phyloP scores from a whole-genome alignment of 2,797 vertebrate species.

The Parambassis ranga region DNA sequence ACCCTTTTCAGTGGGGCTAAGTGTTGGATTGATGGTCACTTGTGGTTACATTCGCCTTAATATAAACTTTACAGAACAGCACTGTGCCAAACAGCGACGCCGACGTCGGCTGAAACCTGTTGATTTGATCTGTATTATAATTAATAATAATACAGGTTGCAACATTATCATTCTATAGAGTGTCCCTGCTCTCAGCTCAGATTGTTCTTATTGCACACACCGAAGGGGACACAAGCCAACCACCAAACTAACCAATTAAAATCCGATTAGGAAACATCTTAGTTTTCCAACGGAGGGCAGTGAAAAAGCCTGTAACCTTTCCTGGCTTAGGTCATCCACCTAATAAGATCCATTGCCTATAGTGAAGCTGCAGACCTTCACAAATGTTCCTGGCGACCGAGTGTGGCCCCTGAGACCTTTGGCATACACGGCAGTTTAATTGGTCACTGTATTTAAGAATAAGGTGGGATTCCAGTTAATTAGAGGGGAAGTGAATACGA shows the following conservation, averaged over 20 bases:
- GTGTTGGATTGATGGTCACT: slow-evolving; percentile 25
- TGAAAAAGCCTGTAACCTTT: slow-evolving; percentile 78
- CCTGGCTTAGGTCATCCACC: slow-evolving; percentile 73
- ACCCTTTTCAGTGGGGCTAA: background rate
- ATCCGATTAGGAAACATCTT: slow-evolving; percentile 84
- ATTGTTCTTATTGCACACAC: slow-evolving; percentile 32
- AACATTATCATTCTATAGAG: too few relatives aligned
- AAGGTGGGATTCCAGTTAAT: slow-evolving; percentile 96
- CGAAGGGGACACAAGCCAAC: slow-evolving; percentile 58
- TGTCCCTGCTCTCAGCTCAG: too few relatives aligned
- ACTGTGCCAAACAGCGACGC: background rate
- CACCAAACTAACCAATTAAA: slow-evolving; percentile 80
- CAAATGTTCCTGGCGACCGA: slow-evolving; percentile 86
- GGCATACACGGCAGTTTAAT: slow-evolving; percentile 90
- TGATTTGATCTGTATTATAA: slow-evolving; percentile 1
- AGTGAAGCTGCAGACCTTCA: slow-evolving; percentile 86
- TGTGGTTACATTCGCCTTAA: slow-evolving; percentile 23
- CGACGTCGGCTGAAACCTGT: slow-evolving; percentile 43
- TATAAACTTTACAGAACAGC: slow-evolving; percentile 12
- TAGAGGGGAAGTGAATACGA: slow-evolving; percentile 90
- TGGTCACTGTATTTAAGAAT: slow-evolving; percentile 88
- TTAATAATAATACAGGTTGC: too few relatives aligned
- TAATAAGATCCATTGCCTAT: slow-evolving; percentile 91
- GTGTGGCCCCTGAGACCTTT: slow-evolving; percentile 86
- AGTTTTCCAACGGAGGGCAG: slow-evolving; percentile 75